Percentiles rank a stretch among this genome's conserved stretches.
Evolutionary conservation across 2,797 vertebrate species (phyloP).

Genomic region (Acrossocheilus wenchowensis): DNA sequence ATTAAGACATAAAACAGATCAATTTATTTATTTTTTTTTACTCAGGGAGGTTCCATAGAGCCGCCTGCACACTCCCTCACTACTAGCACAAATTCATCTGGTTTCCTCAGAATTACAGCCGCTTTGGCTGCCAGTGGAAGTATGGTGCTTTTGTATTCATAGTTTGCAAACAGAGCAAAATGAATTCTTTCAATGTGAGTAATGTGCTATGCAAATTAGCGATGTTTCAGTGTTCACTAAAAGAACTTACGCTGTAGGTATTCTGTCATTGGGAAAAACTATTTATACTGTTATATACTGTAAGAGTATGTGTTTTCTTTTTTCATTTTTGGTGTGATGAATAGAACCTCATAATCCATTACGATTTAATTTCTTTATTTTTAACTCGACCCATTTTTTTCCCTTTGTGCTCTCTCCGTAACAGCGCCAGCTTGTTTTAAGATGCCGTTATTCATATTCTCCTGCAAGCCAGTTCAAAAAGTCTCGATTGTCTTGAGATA

Average conservation of each 20-base stretch:
- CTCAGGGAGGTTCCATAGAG: neutral
- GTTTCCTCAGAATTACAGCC: constrained; percentile 29
- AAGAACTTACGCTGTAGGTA: constrained; percentile 4
- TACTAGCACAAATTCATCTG: constrained; percentile 8
- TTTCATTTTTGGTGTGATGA: neutral
- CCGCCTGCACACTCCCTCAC: neutral
- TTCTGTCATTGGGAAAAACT: neutral
- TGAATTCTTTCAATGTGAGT: constrained; percentile 34
- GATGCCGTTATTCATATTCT: neutral
- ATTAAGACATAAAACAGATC: constrained; percentile 39
- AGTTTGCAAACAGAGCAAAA: constrained; percentile 51
- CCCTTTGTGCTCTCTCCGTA: neutral
- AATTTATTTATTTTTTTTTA: neutral
- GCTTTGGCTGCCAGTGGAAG: constrained; percentile 25
- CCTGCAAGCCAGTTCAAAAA: neutral
- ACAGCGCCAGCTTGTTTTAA: neutral
- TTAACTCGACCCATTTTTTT: constrained; percentile 18
- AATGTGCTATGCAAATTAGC: constrained; percentile 44
- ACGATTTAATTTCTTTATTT: constrained; percentile 13
- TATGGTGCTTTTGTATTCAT: constrained; percentile 41
- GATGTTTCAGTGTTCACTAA: constrained; percentile 26
- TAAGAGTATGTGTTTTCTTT: neutral
- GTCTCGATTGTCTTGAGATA: neutral
- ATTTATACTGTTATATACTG: constrained; percentile 1
- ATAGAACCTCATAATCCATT: neutral